A percentile compares a stretch with the other conserved stretches of the same genome.
These are phyloP conservation scores for Pediacus dermestoides DNA, from an alignment of 2,888 invertebrate species.

Conservation along the genomic window DNA sequence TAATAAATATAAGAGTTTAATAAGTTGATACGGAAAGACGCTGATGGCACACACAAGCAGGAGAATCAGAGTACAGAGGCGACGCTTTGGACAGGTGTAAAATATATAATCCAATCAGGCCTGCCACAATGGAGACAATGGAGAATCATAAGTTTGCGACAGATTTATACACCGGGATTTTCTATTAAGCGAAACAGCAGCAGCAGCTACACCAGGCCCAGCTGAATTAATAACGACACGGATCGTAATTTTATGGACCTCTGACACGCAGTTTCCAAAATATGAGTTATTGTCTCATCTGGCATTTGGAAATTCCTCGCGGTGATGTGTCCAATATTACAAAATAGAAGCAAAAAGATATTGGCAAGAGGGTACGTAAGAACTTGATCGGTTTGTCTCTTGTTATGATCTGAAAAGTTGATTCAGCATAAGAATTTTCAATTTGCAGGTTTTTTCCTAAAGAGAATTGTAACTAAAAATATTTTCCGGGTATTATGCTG, in stretches of 20 bases:
- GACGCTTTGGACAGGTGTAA: conserved; percentile 33
- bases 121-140: conserved; percentile 47
- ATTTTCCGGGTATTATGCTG: too few relatives aligned
- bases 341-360: too few relatives aligned
- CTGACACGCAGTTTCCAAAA: conserved; percentile 19
- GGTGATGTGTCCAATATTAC: too few relatives aligned
- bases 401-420: too few relatives aligned
- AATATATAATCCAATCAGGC: conserved; percentile 47
- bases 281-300: too few relatives aligned
- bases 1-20: conserved; percentile 17
- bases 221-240: conserved; percentile 18
- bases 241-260: conserved; percentile 19
- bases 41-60: conserved; percentile 4
- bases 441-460: too few relatives aligned
- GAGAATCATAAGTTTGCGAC: conserved; percentile 46
- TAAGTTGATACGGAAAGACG: conserved; percentile 10
- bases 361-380: too few relatives aligned
- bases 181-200: too few relatives aligned
- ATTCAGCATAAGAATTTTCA: too few relatives aligned
- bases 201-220: conserved; percentile 12
- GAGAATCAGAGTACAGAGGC: conserved; percentile 11
- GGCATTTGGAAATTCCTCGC: too few relatives aligned
- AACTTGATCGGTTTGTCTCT: too few relatives aligned
- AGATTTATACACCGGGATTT: conserved; percentile 41
- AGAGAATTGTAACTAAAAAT: too few relatives aligned